Base-by-base conservation (phyloP, 37 sponge, comb jelly and placozoan genomes). In the Corticium candelabrum region DNA sequence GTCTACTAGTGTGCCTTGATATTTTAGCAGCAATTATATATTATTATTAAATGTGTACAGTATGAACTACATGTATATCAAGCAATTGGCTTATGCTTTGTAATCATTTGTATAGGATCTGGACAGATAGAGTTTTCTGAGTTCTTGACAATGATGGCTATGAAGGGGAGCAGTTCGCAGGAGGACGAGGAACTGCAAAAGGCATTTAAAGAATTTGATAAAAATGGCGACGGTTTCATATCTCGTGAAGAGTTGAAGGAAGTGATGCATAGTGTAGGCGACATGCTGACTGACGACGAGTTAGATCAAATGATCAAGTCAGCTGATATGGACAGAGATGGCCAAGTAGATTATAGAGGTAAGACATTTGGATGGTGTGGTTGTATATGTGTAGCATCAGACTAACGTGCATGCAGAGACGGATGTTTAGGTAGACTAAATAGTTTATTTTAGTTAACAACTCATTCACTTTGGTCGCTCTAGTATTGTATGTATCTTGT, bases 171-270 rank as follows among this genome's bases (percentile, higher is more conserved):
- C 2, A 71, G 33, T 2, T 67, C 40, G 1, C 35, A 36, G 31
- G 62, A 70, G 2, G 62, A 38, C 1, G 71, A 69, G n/a, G 84
- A 84, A 40, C 39, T 84, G 36, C 32, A 68, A 15, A 41, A 34
- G 41, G 84, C 84, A 11, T 84, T 84, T 74, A 79, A 84, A 41
- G 84, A 50, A 1, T 80, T 84, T 32, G 84, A 84, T 56, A 37
- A 69, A 27, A 50, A 68, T 74, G 77, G 77, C 33, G 72, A 78
- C 38, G 85, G 85, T 0, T 43, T 35, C 29, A 80, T 84, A 30
- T 69, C 38, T 2, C 38, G 43, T 34, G 76, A 37, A 0, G 85
- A 84, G 35, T 36, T 84, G 0, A n/a, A 40, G 7, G 40, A 80
- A n/a, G 62, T 84, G 27, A 35, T 84, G 35, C 37, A 21, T 31